These are phyloP conservation scores for Delichon dasypus DNA, from an alignment of 2,797 vertebrate genomes.

Conservation along the genomic window DNA sequence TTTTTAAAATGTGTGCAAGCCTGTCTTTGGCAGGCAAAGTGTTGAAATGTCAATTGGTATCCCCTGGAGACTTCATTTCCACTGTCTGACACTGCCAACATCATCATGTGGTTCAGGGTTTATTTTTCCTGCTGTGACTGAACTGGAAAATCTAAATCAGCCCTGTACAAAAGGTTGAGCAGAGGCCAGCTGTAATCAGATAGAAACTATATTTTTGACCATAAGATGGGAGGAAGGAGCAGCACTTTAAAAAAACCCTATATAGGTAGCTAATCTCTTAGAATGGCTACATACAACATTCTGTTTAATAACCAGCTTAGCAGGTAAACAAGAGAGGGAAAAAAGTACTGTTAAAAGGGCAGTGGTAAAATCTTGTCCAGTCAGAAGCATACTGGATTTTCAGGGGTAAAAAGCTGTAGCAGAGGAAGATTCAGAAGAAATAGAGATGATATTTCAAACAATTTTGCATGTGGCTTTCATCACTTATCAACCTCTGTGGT, in stretches of 20 bases:
- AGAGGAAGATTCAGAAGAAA: background rate
- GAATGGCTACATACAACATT: background rate
- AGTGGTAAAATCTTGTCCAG: background rate
- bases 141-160: conserved; percentile 49
- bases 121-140: conserved; percentile 36
- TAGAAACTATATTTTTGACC: conserved; percentile 32
- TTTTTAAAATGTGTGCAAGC: background rate
- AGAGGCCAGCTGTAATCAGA: conserved; percentile 28
- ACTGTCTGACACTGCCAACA: conserved; percentile 35
- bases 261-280: background rate
- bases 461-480: background rate
- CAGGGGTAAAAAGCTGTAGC: background rate
- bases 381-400: background rate
- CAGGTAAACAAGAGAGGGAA: background rate
- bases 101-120: conserved; percentile 42
- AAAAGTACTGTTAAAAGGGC: background rate
- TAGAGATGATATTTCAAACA: background rate
- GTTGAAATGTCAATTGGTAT: conserved; percentile 62
- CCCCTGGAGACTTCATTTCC: conserved; percentile 52
- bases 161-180: background rate
- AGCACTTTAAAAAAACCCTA: background rate
- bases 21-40: conserved; percentile 30
- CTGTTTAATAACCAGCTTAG: background rate
- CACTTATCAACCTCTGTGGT: background rate
- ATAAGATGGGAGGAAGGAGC: background rate